Evolutionary conservation across 1,140 invertebrate species (phyloP), one percentile per base, ranked within the genome.

Genomic region (Drosophila setifemur): DNA sequence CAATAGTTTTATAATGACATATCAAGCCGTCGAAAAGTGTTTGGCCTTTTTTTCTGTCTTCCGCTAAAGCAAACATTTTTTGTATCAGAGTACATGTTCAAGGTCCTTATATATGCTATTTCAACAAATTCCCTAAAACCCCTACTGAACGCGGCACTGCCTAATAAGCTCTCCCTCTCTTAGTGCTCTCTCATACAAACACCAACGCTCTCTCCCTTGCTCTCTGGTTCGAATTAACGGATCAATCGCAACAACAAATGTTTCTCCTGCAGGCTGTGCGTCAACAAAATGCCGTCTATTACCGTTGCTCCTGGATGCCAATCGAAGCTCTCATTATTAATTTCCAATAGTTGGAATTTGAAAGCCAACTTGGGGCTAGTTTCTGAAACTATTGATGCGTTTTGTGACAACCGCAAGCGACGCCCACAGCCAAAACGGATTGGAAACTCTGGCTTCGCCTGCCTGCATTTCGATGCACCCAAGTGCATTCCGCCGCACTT

Each of bases 181-280:
- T n/a, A n/a, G n/a, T n/a, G n/a, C 33, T 25, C 7, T 35, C 44
- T 33, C 37, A 9, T 29, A 16, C 31, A 33, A 33, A 35, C 55
- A 35, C 43, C 23, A 29, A 44, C 44, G 66, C 45, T 21, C 39
- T 49, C 47, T 29, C 19, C 23, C 18, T 58, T 28, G 23, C 40
- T 37, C 16, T 40, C 33, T 12, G 39, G 44, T 82, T 83, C 64
- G 40, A 83, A 83, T 74, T 83, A 83, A 83, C 79, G 78, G 78
- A 82, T 77, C 78, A 57, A 72, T 61, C 40, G 67, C 60, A 77
- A 73, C 54, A 83, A 76, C 73, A 85, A 83, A 85, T 78, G 75
- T 72, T 86, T 71, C 57, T 58, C 50, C 44, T 47, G 42, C 8
- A 25, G 54, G 61, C 31, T 49, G 40, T 81, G 71, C 61, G 52